A percentile compares a stretch with the other conserved stretches of the same genome.
Evolutionary conservation across 2,888 invertebrate genomes (phyloP).

Genomic region (Eupeodes latifasciatus): DNA sequence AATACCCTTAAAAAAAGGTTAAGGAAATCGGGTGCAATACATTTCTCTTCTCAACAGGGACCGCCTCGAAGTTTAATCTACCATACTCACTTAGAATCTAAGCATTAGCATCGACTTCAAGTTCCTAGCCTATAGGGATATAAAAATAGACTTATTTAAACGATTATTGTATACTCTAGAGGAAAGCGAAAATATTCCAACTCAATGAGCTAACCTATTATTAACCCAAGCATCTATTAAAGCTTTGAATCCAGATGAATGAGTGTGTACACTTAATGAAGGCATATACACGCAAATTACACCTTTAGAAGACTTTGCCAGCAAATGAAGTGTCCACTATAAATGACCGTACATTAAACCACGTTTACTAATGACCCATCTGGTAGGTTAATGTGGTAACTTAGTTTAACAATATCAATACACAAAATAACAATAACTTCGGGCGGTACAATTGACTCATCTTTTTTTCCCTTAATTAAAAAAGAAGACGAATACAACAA

Average conservation of each 20-base stretch:
- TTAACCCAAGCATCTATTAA: background rate
- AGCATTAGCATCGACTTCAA: too few species aligned
- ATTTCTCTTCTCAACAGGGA: too few species aligned
- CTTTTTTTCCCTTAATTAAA: constrained; percentile 1
- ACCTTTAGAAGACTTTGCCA: background rate
- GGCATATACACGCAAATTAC: background rate
- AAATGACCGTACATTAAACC: constrained; percentile 16
- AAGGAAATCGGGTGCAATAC: too few species aligned
- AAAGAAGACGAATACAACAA: background rate
- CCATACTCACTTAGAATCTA: too few species aligned
- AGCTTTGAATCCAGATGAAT: background rate
- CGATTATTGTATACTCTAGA: too few species aligned
- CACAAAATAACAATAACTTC: constrained; percentile 13
- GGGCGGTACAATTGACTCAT: constrained; percentile 11
- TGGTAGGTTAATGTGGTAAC: background rate
- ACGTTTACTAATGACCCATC: constrained; percentile 23
- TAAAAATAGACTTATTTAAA: too few species aligned
- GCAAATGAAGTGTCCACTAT: constrained; percentile 20
- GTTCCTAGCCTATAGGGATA: too few species aligned
- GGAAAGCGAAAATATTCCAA: too few species aligned
- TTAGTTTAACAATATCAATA: constrained; percentile 26
- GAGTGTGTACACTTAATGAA: too few species aligned
- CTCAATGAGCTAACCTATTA: background rate
- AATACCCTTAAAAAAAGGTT: too few species aligned
- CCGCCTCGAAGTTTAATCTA: too few species aligned